phyloP scores from a whole-genome alignment of 2,888 invertebrate genomes.

The Choristoneura rosaceana region DNA sequence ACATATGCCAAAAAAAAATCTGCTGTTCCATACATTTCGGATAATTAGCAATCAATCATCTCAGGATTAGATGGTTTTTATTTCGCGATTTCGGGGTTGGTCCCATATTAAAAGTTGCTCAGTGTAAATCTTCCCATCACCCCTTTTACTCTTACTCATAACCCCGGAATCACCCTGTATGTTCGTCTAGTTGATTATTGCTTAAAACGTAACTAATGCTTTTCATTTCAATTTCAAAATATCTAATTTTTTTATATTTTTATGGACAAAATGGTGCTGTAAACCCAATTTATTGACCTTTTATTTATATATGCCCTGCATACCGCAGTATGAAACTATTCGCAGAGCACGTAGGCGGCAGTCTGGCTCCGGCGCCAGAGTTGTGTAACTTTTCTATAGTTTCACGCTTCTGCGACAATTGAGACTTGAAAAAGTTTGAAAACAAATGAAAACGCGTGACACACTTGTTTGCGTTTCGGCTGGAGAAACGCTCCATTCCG shows the following conservation, averaged over 20 bases:
- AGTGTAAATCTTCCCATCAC: too few relatives aligned
- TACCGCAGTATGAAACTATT: conserved; percentile 48
- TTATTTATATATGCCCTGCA: conserved; percentile 42
- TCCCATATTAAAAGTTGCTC: too few relatives aligned
- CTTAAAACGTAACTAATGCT: too few relatives aligned
- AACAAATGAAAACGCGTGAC: conserved; percentile 3
- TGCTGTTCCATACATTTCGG: too few relatives aligned
- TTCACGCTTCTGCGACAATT: conserved; percentile 17
- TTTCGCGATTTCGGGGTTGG: too few relatives aligned
- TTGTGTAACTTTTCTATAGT: conserved; percentile 30
- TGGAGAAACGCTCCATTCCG: background rate
- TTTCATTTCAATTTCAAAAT: too few relatives aligned
- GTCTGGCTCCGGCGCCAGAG: conserved; percentile 44
- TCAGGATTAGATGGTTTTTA: too few relatives aligned
- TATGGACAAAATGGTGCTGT: background rate
- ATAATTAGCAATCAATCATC: too few relatives aligned
- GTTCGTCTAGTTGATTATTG: too few relatives aligned
- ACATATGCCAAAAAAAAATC: too few relatives aligned
- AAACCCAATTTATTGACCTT: conserved; percentile 9
- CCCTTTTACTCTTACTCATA: too few relatives aligned
- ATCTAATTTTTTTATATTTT: background rate
- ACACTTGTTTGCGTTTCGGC: background rate
- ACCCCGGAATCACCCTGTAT: too few relatives aligned
- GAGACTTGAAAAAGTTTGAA: conserved; percentile 9
- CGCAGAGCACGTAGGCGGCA: conserved; percentile 45